Evolutionary conservation across 2,888 invertebrate genomes (phyloP).

Genomic region (Ormia ochracea): DNA sequence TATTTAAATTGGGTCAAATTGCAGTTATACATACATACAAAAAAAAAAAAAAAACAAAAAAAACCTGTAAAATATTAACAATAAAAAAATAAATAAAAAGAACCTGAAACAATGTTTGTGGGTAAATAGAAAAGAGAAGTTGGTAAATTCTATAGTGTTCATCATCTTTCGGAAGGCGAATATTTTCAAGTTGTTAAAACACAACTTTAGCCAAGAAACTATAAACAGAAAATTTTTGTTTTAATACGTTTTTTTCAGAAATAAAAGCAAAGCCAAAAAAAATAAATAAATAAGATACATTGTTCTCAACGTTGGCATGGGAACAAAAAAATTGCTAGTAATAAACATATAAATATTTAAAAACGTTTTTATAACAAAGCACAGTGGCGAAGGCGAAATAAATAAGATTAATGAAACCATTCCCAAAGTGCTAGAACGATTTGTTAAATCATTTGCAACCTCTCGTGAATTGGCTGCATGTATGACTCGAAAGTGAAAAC

Average conservation of each 20-base stretch:
- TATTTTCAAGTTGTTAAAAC: slow-evolving; percentile 34
- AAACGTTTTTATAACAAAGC: not conserved
- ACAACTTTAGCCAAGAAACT: slow-evolving; percentile 15
- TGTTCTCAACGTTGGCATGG: slow-evolving; percentile 1
- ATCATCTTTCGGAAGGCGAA: not conserved
- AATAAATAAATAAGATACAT: not conserved
- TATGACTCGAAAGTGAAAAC: too few species aligned
- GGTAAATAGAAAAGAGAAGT: slow-evolving; percentile 19
- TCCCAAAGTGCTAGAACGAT: too few species aligned
- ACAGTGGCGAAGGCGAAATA: not conserved
- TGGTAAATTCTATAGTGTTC: slow-evolving; percentile 5
- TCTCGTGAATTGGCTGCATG: too few species aligned
- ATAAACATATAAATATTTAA: not conserved
- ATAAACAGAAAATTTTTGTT: slow-evolving; percentile 12
- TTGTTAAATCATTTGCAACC: too few species aligned
- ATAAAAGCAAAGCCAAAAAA: too few species aligned
- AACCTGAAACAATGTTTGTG: slow-evolving; percentile 14
- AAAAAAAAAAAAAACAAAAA: too few species aligned
- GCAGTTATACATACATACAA: not conserved
- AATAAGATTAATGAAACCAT: too few species aligned
- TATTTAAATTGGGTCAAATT: slow-evolving; percentile 42
- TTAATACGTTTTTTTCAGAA: slow-evolving; percentile 9
- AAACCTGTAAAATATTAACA: not conserved
- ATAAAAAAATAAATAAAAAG: not conserved
- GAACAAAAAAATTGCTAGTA: not conserved